phyloP scores from a whole-genome alignment of 1,140 invertebrate species.

The Condylostylus longicornis region DNA sequence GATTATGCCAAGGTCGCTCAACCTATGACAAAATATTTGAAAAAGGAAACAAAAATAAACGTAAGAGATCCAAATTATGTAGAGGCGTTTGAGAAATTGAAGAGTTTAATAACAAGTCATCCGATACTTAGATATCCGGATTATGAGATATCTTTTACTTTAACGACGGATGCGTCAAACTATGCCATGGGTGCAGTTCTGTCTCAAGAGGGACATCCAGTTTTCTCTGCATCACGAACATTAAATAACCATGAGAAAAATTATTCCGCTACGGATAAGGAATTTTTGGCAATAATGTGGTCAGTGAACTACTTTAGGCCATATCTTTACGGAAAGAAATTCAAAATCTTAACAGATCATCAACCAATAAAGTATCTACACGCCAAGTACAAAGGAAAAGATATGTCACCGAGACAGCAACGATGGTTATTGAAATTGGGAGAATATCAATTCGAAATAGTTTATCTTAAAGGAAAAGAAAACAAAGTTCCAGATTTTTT shows the following conservation, averaged over 20 bases:
- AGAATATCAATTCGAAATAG: constrained; percentile 12
- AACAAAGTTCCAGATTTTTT: constrained; percentile 14
- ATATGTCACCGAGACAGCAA: constrained; percentile 9
- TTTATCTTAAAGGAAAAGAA: constrained; percentile 10
- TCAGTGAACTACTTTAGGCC: constrained; percentile 32
- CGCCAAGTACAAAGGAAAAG: constrained; percentile 9
- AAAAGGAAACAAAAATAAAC: no score
- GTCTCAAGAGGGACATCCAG: constrained; percentile 7
- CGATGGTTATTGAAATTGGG: constrained; percentile 10
- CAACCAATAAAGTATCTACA: constrained; percentile 10
- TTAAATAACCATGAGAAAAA: constrained; percentile 12
- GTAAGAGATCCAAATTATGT: no score
- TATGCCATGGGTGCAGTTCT: constrained; percentile 12
- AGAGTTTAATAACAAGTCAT: constrained; percentile 3
- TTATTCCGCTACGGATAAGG: constrained; percentile 12
- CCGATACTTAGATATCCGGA: constrained; percentile 11
- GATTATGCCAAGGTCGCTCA: no score
- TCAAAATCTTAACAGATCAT: constrained; percentile 9
- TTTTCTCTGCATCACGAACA: constrained; percentile 9
- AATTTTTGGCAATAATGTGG: constrained; percentile 22
- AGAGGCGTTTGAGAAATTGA: no score
- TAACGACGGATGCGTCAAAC: constrained; percentile 13
- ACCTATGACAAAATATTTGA: no score
- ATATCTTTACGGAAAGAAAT: constrained; percentile 8
- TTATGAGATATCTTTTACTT: constrained; percentile 9